phyloP scores from a whole-genome alignment of 2,888 invertebrate genomes.

The Caenorhabditis parvicauda region DNA sequence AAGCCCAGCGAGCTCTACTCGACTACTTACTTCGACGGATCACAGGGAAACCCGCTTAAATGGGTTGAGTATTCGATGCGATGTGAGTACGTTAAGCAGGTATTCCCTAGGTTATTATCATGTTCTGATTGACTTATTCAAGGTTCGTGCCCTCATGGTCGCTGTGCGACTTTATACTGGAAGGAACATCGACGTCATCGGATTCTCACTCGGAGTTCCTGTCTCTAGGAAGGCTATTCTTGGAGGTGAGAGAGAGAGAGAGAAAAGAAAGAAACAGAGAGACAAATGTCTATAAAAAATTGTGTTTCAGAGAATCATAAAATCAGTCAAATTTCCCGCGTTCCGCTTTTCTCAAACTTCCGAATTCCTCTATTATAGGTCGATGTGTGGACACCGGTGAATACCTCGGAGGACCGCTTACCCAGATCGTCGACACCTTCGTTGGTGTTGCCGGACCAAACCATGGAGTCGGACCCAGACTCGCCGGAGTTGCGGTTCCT shows the following conservation, averaged over 20 bases:
- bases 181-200: constrained; percentile 58
- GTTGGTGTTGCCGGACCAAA: constrained; percentile 61
- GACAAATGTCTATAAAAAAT: not conserved
- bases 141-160: constrained; percentile 59
- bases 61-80: constrained; percentile 61
- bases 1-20: constrained; percentile 52
- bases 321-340: not conserved
- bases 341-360: not conserved
- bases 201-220: constrained; percentile 59
- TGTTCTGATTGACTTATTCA: not conserved
- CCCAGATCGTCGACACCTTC: constrained; percentile 55
- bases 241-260: constrained; percentile 38
- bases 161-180: constrained; percentile 61
- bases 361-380: constrained; percentile 24
- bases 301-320: not conserved
- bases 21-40: constrained; percentile 61
- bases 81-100: constrained; percentile 56
- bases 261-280: not conserved
- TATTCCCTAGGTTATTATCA: not conserved
- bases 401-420: constrained; percentile 51
- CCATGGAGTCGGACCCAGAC: constrained; percentile 55
- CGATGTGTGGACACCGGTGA: constrained; percentile 58
- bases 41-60: constrained; percentile 59
- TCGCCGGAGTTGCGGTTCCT: constrained; percentile 52
- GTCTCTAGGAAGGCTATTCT: constrained; percentile 59